Evolutionary conservation across 2,888 invertebrate genomes (phyloP), one percentile per base, ranked within the genome.

Genomic region (Liposcelis brunnea): DNA sequence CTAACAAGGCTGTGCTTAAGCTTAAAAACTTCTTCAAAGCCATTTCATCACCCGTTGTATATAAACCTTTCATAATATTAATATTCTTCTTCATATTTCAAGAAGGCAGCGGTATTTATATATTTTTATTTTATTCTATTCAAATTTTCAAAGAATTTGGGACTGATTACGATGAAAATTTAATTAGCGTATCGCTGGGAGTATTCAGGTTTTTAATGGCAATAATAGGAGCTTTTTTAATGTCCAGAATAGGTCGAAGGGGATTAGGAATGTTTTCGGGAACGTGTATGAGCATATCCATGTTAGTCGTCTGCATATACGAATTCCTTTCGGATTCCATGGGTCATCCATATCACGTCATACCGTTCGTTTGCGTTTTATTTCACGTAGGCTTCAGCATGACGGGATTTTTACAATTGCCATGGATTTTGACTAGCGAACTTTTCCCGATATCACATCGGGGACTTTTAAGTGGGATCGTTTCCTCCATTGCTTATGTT

Each of bases 371-470:
- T 0, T 77, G 78, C 51, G 68, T 81, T 1, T 61, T 79, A 21
- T 63, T 74, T 12, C 79, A 80, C 57, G 80, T 81, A 0, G 73
- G 75, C 1, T 76, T 76, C 54, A 77, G 77, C 49, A 81, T 80
- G 80, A 68, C 80, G 1, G 80, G 80, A 0, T 79, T 77, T 59
- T 59, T 80, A 1, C 80, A 80, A 18, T 63, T 81, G 3, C 80
- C 80, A 0, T 80, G 80, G 78, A 74, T 80, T 21, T 74, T 81
- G 72, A 78, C 75, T 0, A 79, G 79, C 1, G 80, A 80, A 55
- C 57, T 80, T 36, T 80, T 79, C 53, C 78, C 80, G 2, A 66
- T 78, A 50, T 69, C 72, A 47, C 75, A 77, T 2, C 64, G 80
- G 51, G 77, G 80, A 0, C 70, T 77, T 1, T 73, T 79, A 70